Percentiles rank a stretch among this genome's conserved stretches.
phyloP scores from a whole-genome alignment of 2,888 invertebrate species.

The Mythimna loreyi region DNA sequence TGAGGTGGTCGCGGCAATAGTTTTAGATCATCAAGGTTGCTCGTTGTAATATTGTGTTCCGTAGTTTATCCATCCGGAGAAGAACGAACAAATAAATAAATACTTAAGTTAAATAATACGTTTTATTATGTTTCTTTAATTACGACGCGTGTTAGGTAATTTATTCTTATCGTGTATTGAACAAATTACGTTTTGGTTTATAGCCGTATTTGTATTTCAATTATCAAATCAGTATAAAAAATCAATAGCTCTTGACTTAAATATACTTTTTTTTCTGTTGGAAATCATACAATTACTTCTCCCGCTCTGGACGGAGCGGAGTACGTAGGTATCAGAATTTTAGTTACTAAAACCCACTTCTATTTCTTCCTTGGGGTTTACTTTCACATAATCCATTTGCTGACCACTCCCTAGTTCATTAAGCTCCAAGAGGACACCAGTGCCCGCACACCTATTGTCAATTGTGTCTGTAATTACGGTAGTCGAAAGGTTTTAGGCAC shows the following conservation, averaged over 20 bases:
- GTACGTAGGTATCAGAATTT: no score
- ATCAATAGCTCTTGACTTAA: not conserved
- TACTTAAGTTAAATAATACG: not conserved
- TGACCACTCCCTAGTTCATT: no score
- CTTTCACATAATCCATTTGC: no score
- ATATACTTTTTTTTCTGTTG: no score
- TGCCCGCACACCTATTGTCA: no score
- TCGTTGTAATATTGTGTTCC: slow-evolving; percentile 19
- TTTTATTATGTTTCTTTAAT: slow-evolving; percentile 18
- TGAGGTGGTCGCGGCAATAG: slow-evolving; percentile 49
- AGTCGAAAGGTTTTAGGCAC: no score
- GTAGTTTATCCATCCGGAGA: slow-evolving; percentile 16
- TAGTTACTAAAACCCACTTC: no score
- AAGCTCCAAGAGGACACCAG: no score
- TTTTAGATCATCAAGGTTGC: slow-evolving; percentile 53
- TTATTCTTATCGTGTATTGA: slow-evolving; percentile 39
- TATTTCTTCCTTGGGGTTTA: no score
- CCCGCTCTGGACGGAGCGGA: no score
- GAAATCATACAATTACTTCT: no score
- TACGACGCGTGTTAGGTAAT: slow-evolving; percentile 37
- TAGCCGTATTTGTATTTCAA: slow-evolving; percentile 20
- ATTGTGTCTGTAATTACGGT: no score
- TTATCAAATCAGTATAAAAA: slow-evolving; percentile 1
- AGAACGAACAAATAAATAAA: slow-evolving; percentile 1
- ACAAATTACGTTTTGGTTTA: slow-evolving; percentile 24